Percentiles rank a stretch among this genome's conserved stretches.
Evolutionary conservation across 1,140 invertebrate species (phyloP).

Genomic region (Drepana arcuata): DNA sequence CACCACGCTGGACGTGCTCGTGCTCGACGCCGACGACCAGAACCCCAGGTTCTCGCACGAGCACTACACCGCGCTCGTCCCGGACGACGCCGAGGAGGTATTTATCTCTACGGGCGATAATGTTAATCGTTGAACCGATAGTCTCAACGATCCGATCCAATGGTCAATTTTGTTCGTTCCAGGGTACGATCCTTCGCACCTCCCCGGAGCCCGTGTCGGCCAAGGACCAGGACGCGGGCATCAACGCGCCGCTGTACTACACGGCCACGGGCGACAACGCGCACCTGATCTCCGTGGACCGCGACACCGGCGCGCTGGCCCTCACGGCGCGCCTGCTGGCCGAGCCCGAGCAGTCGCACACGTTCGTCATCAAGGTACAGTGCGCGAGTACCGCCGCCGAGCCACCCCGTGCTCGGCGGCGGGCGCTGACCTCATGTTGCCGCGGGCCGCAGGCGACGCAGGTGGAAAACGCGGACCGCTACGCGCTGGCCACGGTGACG

Average conservation of each 20-base stretch:
- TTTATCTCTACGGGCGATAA: constrained; percentile 11
- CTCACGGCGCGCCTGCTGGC: constrained; percentile 75
- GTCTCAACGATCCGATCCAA: not conserved
- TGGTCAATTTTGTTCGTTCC: constrained; percentile 1
- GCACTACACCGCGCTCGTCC: constrained; percentile 81
- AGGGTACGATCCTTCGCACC: constrained; percentile 75
- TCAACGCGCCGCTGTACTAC: constrained; percentile 83
- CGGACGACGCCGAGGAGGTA: constrained; percentile 75
- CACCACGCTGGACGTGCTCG: constrained; percentile 82
- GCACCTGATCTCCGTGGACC: constrained; percentile 52
- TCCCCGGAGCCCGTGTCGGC: constrained; percentile 77
- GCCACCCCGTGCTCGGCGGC: too few relatives aligned
- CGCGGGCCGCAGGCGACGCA: constrained; percentile 91
- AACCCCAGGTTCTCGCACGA: constrained; percentile 87
- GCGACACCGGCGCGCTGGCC: constrained; percentile 70
- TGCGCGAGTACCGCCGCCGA: too few relatives aligned
- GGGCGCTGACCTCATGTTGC: too few relatives aligned
- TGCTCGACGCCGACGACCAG: constrained; percentile 94
- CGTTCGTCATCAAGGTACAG: constrained; percentile 80
- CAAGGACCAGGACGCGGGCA: constrained; percentile 85
- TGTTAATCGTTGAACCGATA: too few relatives aligned
- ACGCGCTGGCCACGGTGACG: constrained; percentile 86
- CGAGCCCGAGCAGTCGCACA: constrained; percentile 78
- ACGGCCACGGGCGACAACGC: constrained; percentile 76
- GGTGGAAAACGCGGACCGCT: constrained; percentile 89